Evolutionary conservation across 2,888 invertebrate species (phyloP).

Genomic region (Syrphus vitripennis): DNA sequence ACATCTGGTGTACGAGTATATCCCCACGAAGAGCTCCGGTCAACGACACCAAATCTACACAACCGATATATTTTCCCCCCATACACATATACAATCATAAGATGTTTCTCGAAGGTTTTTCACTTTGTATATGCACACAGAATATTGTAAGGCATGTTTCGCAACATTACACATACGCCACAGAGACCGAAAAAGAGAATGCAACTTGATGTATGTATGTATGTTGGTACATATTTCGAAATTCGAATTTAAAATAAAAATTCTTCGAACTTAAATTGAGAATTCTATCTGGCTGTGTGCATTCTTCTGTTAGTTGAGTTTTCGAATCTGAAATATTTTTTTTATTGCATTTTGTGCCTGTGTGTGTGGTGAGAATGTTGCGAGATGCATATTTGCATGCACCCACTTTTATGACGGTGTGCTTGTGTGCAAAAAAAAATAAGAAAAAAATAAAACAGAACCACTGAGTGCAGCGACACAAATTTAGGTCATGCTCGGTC

Average conservation of each 20-base stretch:
- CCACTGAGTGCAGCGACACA: slow-evolving; percentile 84
- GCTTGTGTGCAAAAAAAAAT: not conserved
- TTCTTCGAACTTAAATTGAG: slow-evolving; percentile 46
- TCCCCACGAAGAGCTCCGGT: slow-evolving; percentile 66
- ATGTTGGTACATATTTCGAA: no score
- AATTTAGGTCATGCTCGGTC: slow-evolving; percentile 87
- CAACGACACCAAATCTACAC: slow-evolving; percentile 61
- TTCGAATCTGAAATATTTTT: slow-evolving; percentile 40
- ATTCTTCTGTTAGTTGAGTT: not conserved
- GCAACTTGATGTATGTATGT: no score
- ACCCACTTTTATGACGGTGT: slow-evolving; percentile 56
- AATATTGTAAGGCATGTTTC: slow-evolving; percentile 65
- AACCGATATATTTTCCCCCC: slow-evolving; percentile 26
- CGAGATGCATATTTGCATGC: slow-evolving; percentile 72
- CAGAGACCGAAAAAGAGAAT: slow-evolving; percentile 37
- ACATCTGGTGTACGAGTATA: slow-evolving; percentile 37
- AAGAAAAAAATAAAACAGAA: slow-evolving; percentile 46
- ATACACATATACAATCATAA: slow-evolving; percentile 73
- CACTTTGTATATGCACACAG: slow-evolving; percentile 33
- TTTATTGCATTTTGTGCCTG: not conserved
- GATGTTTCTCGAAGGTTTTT: slow-evolving; percentile 80
- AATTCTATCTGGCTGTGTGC: not conserved
- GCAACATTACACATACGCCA: slow-evolving; percentile 68
- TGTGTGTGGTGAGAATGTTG: slow-evolving; percentile 52
- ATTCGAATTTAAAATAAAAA: slow-evolving; percentile 63